Conservation (phyloP, 2,888 invertebrate species). For the Trichopria drosophilae region DNA sequence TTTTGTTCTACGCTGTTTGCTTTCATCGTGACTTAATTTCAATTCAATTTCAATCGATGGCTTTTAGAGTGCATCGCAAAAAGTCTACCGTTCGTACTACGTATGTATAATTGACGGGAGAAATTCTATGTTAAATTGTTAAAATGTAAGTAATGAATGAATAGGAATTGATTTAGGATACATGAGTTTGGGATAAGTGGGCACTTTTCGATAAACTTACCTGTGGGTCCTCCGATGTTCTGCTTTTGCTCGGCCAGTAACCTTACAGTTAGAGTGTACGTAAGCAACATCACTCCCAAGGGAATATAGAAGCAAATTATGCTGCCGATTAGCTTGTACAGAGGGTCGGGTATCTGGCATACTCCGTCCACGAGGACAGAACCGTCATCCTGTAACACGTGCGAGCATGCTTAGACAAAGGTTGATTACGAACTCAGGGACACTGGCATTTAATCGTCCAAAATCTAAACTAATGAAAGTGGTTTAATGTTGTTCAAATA, state of each 20-base stretch:
- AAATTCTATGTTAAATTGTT: no score
- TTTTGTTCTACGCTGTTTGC: no score
- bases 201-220: no score
- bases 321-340: slow-evolving; percentile 90
- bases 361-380: slow-evolving; percentile 81
- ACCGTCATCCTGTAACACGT: slow-evolving; percentile 72
- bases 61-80: no score
- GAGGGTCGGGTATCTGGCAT: slow-evolving; percentile 85
- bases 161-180: no score
- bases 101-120: no score
- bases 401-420: slow-evolving; percentile 4
- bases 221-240: no score
- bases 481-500: background rate
- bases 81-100: no score
- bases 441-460: background rate
- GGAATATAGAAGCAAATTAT: slow-evolving; percentile 96
- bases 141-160: no score
- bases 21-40: no score
- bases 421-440: background rate
- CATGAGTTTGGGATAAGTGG: no score
- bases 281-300: slow-evolving; percentile 89
- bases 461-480: background rate
- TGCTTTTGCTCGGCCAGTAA: slow-evolving; percentile 82
- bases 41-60: no score
- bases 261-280: slow-evolving; percentile 90